Evolutionary conservation across 2,888 invertebrate species (phyloP).

Genomic region (Drosophila rellima): DNA sequence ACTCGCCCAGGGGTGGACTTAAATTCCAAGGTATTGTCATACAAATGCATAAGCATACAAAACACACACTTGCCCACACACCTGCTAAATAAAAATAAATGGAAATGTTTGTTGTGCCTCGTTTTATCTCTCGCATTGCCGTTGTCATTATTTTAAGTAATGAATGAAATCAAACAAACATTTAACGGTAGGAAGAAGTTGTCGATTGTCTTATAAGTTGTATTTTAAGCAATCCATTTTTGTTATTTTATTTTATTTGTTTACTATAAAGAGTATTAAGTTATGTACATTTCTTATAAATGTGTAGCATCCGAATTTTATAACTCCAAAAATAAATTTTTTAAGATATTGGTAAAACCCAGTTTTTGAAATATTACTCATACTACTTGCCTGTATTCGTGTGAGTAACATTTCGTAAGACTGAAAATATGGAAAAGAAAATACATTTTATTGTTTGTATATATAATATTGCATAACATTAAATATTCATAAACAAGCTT

Average conservation of each 20-base stretch:
- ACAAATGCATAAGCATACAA: slow-evolving; percentile 22
- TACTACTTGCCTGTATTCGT: not conserved
- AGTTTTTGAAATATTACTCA: no score
- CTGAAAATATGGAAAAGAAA: not conserved
- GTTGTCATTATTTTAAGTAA: slow-evolving; percentile 15
- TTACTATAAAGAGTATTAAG: not conserved
- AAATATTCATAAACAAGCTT: not conserved
- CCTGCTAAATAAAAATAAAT: slow-evolving; percentile 22
- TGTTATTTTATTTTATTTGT: not conserved
- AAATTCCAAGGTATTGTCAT: slow-evolving; percentile 36
- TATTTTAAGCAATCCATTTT: slow-evolving; percentile 1
- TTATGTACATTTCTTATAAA: not conserved
- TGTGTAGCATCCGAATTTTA: no score
- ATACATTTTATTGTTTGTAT: not conserved
- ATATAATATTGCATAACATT: not conserved
- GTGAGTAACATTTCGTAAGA: not conserved
- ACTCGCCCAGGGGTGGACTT: slow-evolving; percentile 67
- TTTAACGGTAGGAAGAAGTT: not conserved
- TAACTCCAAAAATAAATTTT: no score
- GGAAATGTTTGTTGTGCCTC: not conserved
- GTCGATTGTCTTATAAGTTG: slow-evolving; percentile 7
- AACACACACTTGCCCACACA: slow-evolving; percentile 1
- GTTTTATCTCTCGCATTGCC: slow-evolving; percentile 8
- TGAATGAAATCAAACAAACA: slow-evolving; percentile 11
- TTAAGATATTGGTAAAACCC: no score